phyloP scores from a whole-genome alignment of 2,113 vertebrate genomes.

The Steatornis caripensis region DNA sequence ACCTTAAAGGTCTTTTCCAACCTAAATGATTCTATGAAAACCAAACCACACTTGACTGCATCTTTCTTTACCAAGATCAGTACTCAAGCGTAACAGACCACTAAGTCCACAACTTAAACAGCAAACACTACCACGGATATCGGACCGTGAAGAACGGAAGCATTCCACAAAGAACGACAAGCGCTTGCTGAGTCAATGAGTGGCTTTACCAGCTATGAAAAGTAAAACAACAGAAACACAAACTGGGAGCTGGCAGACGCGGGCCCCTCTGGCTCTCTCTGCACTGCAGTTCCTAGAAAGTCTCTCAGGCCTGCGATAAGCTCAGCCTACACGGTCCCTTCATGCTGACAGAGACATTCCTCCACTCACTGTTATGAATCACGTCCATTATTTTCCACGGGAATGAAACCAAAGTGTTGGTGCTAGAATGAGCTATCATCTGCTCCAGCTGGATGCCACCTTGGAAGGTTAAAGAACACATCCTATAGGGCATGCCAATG shows the following conservation, averaged over 20 bases:
- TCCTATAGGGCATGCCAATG: neutral
- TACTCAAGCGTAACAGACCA: neutral
- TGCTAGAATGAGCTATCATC: neutral
- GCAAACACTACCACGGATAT: neutral
- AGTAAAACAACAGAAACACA: neutral
- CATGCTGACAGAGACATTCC: neutral
- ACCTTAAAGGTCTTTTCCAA: too few relatives aligned
- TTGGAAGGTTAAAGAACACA: neutral
- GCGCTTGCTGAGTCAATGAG: too few relatives aligned
- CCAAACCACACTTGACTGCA: neutral
- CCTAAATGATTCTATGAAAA: too few relatives aligned
- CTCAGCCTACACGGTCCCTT: neutral
- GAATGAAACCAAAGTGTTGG: neutral
- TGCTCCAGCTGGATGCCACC: neutral
- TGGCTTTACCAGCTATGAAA: neutral
- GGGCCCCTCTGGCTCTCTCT: neutral
- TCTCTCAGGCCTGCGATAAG: neutral
- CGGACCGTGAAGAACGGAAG: neutral
- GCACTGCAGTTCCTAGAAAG: neutral
- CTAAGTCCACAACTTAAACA: neutral
- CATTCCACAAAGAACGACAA: too few relatives aligned
- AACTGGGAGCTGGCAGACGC: neutral
- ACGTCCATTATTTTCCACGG: neutral
- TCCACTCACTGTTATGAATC: neutral
- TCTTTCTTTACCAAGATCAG: neutral